Evolutionary conservation across 2,888 invertebrate species (phyloP), one percentile per base, ranked within the genome.

Genomic region (Buathra laborator): DNA sequence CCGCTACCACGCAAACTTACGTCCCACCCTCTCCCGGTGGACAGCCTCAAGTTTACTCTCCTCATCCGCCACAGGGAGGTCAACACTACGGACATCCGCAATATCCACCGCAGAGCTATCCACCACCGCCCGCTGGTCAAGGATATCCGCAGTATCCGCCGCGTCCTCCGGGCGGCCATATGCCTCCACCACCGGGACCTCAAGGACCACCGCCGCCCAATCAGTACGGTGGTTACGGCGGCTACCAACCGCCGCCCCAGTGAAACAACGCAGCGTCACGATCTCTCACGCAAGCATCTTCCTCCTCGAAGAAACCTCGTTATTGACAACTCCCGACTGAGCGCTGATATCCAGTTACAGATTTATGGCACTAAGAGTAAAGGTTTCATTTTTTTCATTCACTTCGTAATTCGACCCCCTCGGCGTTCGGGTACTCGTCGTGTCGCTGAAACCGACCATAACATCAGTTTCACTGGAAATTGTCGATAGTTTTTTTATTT

Each of bases 171-270:
- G 95, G 95, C 44, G 95, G 95, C 72, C 95, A 95, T 90, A 95
- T 95, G 91, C 95, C 95, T 53, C 95, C 95, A 92, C 96, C 90
- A 91, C 96, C 96, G 0, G 95, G 96, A 5, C 97, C 96, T 3
- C 97, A 97, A 86, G 96, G 96, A 4, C 96, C 96, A 29, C 97
- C 96, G 7, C 96, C 97, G 6, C 96, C 97, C 87, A 96, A 96
- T 81, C 96, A 96, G 83, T 97, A 97, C 92, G 96, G 95, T 7
- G 96, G 97, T 53, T 97, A 97, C 92, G 96, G 97, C 72, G 96
- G 97, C 77, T 97, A 97, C 92, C 97, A 97, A 90, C 97, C 97
- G 85, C 97, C 97, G 71, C 95, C 96, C 44, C 96, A 96, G 93
- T 96, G 96, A 90, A 88, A 84, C 80, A n/a, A 70, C 76, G 59